Conservation (phyloP, 1,140 invertebrate species). For the Tyrophagus putrescentiae region DNA sequence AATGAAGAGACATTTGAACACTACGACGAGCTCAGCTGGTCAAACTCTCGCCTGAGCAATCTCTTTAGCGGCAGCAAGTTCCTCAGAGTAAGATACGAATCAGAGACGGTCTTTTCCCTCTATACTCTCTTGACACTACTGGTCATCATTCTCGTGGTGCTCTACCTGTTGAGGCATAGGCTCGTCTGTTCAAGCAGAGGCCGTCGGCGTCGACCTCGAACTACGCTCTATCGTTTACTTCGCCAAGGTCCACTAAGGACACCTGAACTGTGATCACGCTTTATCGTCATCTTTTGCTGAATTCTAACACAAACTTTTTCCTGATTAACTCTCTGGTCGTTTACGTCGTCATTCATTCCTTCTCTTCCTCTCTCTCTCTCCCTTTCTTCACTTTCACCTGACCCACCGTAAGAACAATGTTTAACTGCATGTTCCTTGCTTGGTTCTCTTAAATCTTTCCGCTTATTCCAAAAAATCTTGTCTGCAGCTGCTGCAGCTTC, state of each 20-base stretch:
- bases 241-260: slow-evolving; percentile 8
- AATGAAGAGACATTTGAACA: slow-evolving; percentile 6
- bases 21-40: not conserved
- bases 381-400: too few species aligned
- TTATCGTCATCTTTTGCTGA: not conserved
- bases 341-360: too few species aligned
- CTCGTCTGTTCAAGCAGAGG: not conserved
- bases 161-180: not conserved
- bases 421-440: too few species aligned
- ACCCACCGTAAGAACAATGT: too few species aligned
- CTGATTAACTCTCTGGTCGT: too few species aligned
- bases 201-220: not conserved
- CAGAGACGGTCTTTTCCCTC: not conserved
- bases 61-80: slow-evolving; percentile 5
- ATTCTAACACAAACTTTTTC: not conserved
- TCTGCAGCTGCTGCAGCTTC: too few species aligned
- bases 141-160: not conserved
- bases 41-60: not conserved
- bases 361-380: too few species aligned
- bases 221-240: slow-evolving; percentile 13
- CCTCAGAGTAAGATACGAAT: not conserved
- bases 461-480: too few species aligned
- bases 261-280: not conserved
- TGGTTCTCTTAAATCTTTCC: too few species aligned
- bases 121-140: not conserved